Conservation (phyloP, 1,140 invertebrate genomes). For the Nasonia longicornis region DNA sequence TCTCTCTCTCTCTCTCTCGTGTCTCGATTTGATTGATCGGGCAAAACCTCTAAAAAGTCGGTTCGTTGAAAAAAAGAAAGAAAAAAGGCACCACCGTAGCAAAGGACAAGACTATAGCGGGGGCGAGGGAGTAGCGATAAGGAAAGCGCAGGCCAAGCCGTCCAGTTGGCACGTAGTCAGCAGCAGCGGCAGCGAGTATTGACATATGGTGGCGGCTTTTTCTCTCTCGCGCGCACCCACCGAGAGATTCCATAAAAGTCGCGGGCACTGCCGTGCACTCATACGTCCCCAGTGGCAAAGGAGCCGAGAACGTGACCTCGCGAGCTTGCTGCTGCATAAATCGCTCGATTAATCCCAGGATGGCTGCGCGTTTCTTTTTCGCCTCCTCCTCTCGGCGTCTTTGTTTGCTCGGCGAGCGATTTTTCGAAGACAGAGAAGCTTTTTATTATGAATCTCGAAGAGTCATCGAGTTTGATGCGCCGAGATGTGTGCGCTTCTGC, state of each 20-base stretch:
- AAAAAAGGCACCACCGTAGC: neutral
- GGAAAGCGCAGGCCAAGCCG: conserved; percentile 38
- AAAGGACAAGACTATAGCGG: conserved; percentile 25
- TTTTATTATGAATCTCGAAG: conserved; percentile 12
- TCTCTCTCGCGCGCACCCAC: neutral
- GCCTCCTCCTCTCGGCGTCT: neutral
- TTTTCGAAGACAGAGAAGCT: neutral
- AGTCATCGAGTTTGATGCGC: neutral
- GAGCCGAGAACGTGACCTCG: neutral
- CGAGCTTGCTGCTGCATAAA: conserved; percentile 19
- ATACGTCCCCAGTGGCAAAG: conserved; percentile 8
- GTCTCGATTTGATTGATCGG: conserved; percentile 27
- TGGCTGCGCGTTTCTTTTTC: neutral
- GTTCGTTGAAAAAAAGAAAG: neutral
- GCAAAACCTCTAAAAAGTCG: conserved; percentile 20
- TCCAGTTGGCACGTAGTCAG: conserved; percentile 52
- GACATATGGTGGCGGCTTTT: conserved; percentile 44
- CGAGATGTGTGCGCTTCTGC: neutral
- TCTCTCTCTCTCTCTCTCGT: neutral
- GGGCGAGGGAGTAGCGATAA: conserved; percentile 39
- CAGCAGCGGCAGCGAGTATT: conserved; percentile 40
- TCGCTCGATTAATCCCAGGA: conserved; percentile 30
- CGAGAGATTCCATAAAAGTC: conserved; percentile 27
- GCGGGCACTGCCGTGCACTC: neutral
- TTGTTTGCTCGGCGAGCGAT: neutral